A percentile compares a stretch with the other conserved stretches of the same genome.
Conservation (phyloP, 2,113 vertebrate species). For the Nothoprocta perdicaria region DNA sequence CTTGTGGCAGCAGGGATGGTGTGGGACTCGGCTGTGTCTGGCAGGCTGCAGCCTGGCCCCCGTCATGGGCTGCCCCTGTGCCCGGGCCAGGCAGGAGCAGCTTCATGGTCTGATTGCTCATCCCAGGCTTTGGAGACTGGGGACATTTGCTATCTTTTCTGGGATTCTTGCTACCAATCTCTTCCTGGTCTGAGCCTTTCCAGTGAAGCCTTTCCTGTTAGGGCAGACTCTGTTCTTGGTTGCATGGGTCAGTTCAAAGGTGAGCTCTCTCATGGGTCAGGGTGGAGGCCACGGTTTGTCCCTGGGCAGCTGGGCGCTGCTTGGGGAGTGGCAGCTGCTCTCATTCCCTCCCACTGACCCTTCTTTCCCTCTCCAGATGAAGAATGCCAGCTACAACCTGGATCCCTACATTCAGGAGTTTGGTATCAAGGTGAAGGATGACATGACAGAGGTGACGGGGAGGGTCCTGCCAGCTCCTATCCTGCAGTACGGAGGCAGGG, state of each 20-base stretch:
- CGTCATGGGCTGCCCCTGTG: not conserved
- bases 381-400: conserved; percentile 98
- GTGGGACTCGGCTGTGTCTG: rapidly evolving
- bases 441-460: conserved; percentile 98
- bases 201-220: not conserved
- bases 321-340: not conserved
- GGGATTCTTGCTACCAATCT: not conserved
- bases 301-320: not conserved
- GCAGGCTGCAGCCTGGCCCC: rapidly evolving
- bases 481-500: conserved; percentile 97
- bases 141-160: not conserved
- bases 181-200: not conserved
- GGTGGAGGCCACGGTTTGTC: not conserved
- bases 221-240: not conserved
- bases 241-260: not conserved
- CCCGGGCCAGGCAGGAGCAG: not conserved
- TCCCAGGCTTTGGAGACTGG: not conserved
- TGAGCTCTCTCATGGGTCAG: rapidly evolving
- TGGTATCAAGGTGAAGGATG: conserved; percentile 98
- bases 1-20: rapidly evolving
- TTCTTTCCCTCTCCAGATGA: conserved; percentile 86
- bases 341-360: not conserved
- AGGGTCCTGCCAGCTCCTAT: conserved; percentile 96
- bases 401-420: conserved; percentile 99
- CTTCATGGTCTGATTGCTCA: rapidly evolving